Conservation (phyloP, 2,888 invertebrate species). For the Scaptomyza reducta region DNA sequence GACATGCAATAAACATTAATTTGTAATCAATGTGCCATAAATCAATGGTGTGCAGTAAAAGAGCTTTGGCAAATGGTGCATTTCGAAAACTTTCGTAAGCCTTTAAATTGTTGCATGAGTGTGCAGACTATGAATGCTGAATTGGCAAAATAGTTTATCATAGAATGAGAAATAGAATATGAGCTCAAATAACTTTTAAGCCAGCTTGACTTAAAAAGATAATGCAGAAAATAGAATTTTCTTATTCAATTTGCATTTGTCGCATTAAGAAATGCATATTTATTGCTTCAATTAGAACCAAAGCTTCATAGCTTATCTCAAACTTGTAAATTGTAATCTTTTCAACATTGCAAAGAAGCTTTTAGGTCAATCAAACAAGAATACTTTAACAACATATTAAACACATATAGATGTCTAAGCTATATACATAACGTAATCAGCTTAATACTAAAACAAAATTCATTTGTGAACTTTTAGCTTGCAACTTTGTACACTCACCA, state of each 20-base stretch:
- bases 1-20: conserved; percentile 49
- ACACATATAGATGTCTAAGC: too few relatives aligned
- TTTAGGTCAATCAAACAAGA: background rate
- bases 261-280: too few relatives aligned
- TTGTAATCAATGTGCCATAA: conserved; percentile 33
- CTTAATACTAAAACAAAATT: too few relatives aligned
- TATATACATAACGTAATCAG: too few relatives aligned
- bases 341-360: background rate
- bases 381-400: too few relatives aligned
- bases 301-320: background rate
- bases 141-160: background rate
- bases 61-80: conserved; percentile 19
- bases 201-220: too few relatives aligned
- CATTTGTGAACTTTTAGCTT: too few relatives aligned
- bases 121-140: background rate
- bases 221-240: too few relatives aligned
- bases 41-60: conserved; percentile 66
- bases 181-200: too few relatives aligned
- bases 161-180: background rate
- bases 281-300: background rate
- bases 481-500: background rate
- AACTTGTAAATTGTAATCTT: background rate
- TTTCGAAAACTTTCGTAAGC: conserved; percentile 20
- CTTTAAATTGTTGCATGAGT: conserved; percentile 9
- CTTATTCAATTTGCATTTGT: too few relatives aligned